phyloP scores from a whole-genome alignment of 2,888 invertebrate genomes.

The Monopis laevigella region DNA sequence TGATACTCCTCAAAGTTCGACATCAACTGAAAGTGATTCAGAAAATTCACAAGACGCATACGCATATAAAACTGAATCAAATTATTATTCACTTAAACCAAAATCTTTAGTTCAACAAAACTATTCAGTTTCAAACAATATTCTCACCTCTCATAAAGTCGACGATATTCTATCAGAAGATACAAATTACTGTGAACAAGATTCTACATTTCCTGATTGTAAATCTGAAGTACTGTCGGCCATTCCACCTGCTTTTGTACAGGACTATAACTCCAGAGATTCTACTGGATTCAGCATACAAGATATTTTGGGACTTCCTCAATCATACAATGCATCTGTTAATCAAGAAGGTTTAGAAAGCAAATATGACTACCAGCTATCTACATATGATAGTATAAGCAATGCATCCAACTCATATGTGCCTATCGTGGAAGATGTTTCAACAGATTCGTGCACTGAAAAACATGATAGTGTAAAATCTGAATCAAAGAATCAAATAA shows the following conservation, averaged over 20 bases:
- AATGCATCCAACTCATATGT: constrained; percentile 47
- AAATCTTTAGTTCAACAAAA: constrained; percentile 17
- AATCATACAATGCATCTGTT: constrained; percentile 34
- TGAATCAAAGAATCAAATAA: constrained; percentile 35
- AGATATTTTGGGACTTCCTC: constrained; percentile 55
- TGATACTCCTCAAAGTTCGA: constrained; percentile 37
- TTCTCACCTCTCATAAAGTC: constrained; percentile 47
- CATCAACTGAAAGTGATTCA: constrained; percentile 18
- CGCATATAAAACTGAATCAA: constrained; percentile 23
- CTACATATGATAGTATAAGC: constrained; percentile 48
- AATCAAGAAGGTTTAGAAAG: constrained; percentile 35
- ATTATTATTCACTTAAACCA: constrained; percentile 23
- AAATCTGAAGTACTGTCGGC: constrained; percentile 41
- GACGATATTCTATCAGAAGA: constrained; percentile 50
- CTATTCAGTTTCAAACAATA: constrained; percentile 10
- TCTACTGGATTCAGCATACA: constrained; percentile 60
- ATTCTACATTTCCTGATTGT: constrained; percentile 35
- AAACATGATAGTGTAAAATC: constrained; percentile 33
- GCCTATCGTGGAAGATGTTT: constrained; percentile 5
- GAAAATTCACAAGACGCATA: constrained; percentile 42
- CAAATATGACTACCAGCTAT: constrained; percentile 47
- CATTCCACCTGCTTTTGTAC: constrained; percentile 39
- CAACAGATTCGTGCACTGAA: constrained; percentile 31
- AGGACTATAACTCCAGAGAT: constrained; percentile 60
- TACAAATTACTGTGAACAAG: constrained; percentile 30